A percentile compares a stretch with the other conserved stretches of the same genome.
These are phyloP conservation scores for Clamator glandarius DNA, from an alignment of 2,797 vertebrate genomes.

Conservation along the genomic window DNA sequence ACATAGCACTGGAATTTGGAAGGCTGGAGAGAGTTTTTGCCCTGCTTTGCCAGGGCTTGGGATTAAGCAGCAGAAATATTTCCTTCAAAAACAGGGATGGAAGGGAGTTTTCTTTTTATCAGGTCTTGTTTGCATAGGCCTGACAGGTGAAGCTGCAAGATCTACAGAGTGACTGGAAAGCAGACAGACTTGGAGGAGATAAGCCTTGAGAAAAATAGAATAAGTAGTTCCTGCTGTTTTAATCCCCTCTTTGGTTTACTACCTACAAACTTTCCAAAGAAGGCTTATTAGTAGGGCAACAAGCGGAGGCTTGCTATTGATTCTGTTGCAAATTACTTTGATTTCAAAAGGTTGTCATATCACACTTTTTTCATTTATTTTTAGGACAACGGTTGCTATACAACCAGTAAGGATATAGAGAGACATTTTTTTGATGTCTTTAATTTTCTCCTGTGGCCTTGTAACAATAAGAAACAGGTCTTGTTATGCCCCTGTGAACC, in stretches of 20 bases:
- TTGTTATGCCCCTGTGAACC: background rate
- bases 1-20: background rate
- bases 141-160: background rate
- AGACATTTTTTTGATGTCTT: background rate
- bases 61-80: background rate
- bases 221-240: background rate
- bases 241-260: background rate
- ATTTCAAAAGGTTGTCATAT: background rate
- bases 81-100: background rate
- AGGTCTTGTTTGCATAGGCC: background rate
- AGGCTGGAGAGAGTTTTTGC: background rate
- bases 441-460: background rate
- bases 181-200: background rate
- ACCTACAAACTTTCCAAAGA: background rate
- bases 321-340: background rate
- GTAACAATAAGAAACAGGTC: background rate
- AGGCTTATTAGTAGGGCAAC: background rate
- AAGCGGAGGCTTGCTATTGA: background rate
- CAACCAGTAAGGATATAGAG: background rate
- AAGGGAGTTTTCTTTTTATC: background rate
- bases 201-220: background rate
- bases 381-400: background rate
- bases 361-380: background rate
- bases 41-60: background rate
- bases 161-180: background rate